Base-by-base conservation (phyloP, 2,888 invertebrate genomes). In the Seladonia tumulorum region DNA sequence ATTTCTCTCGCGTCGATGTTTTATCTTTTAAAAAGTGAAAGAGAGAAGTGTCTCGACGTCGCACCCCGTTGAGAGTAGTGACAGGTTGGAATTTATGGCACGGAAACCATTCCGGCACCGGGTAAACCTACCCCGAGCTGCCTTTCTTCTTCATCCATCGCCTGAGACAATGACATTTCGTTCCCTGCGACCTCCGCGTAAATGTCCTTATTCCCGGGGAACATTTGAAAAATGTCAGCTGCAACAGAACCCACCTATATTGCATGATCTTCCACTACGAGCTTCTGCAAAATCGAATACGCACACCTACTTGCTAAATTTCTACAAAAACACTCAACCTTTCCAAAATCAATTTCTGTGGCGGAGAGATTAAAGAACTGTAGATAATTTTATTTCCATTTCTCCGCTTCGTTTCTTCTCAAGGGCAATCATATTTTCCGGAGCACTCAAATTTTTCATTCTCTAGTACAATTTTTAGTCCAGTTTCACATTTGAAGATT, bases 161-260 rank as follows among this genome's bases (percentile, higher is more conserved):
- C 76, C 82, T 77, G 82, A 82, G 79, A 68, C 82, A 79, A 76
- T 72, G 81, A 74, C 74, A 74, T 53, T 49, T 53, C 49, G 35
- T 74, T n/a, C n/a, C 39, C 29, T 49, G 18, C 47, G 49, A 18
- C 72, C 49, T 49, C n/a, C 22, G 47, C 72, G 49, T 18, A 22
- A 16, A 72, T 25, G 71, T 47, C 35, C 16, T 72, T 49, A 47
- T 72, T 25, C 45, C 72, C 8, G 47, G 25, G 60, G 39, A 39
- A 39, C 39, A 39, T 39, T 22, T 39, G 68, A 39, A 39, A 39
- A 68, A 68, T 42, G 68, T 68, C 39, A 68, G 68, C 35, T 39
- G 39, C 68, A 39, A 22, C 22, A 10, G 10, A 22, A 68, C 22
- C 16, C 35, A 35, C 18, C 16, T 18, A 29, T 29, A 63, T 25